Percentiles rank a stretch among this genome's conserved stretches.
phyloP scores from a whole-genome alignment of 2,797 vertebrate species.

The Sciaenops ocellatus region DNA sequence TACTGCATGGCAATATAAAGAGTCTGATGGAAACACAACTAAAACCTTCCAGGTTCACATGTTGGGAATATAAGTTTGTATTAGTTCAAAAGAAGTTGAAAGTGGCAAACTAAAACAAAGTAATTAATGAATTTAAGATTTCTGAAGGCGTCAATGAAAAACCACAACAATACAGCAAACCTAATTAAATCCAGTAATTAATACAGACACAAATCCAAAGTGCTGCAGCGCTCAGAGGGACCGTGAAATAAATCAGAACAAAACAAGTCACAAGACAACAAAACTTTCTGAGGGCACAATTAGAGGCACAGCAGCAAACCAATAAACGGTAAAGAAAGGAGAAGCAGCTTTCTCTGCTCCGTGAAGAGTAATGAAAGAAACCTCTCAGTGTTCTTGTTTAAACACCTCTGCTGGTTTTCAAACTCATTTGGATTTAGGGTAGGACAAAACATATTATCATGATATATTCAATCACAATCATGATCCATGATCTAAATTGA shows the following conservation, averaged over 20 bases:
- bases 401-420: no score
- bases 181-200: constrained; percentile 55
- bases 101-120: background rate
- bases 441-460: no score
- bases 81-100: background rate
- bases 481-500: no score
- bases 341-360: background rate
- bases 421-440: no score
- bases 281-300: constrained; percentile 49
- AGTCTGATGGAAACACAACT: background rate
- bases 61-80: background rate
- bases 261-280: constrained; percentile 27
- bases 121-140: constrained; percentile 10
- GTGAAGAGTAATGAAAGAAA: constrained; percentile 22
- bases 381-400: background rate
- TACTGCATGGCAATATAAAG: background rate
- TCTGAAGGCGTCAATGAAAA: constrained; percentile 16
- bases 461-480: no score
- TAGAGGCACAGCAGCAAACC: constrained; percentile 18
- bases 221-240: constrained; percentile 6
- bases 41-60: background rate
- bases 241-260: constrained; percentile 30
- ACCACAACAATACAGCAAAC: constrained; percentile 10
- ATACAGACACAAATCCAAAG: constrained; percentile 19
- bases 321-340: constrained; percentile 5